These are phyloP conservation scores for Pygoscelis adeliae DNA, from an alignment of 2,113 vertebrate species.

Conservation along the genomic window DNA sequence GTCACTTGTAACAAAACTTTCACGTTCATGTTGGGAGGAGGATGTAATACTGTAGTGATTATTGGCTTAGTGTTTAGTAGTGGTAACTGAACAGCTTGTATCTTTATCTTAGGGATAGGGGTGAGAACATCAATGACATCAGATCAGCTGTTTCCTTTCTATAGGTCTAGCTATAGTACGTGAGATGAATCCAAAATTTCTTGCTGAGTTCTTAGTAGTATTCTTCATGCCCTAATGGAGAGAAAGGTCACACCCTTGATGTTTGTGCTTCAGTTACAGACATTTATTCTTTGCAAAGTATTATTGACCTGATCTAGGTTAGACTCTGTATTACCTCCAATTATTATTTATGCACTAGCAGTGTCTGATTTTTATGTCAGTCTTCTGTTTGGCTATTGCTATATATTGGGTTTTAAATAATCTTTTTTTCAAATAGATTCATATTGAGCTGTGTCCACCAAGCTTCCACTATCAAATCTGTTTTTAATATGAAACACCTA, in stretches of 20 bases:
- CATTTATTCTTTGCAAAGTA: not conserved
- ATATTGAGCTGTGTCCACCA: not conserved
- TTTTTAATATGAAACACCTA: constrained; percentile 17
- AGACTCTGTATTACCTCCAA: not conserved
- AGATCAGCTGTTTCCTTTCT: not conserved
- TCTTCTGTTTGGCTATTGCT: constrained; percentile 20
- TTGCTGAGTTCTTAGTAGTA: not conserved
- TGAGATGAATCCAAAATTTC: constrained; percentile 11
- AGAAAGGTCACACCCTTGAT: not conserved
- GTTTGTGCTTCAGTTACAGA: not conserved
- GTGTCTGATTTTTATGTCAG: constrained; percentile 9
- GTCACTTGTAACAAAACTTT: not conserved
- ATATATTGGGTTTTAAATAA: not conserved
- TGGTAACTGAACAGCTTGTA: not conserved
- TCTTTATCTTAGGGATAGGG: not conserved
- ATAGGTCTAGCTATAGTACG: not conserved
- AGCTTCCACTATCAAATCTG: not conserved
- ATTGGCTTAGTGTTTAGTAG: not conserved
- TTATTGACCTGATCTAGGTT: constrained; percentile 7
- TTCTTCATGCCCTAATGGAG: not conserved
- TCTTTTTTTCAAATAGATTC: not conserved
- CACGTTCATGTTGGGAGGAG: accelerated
- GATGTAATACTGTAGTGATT: not conserved
- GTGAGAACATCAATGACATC: not conserved
- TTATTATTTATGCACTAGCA: constrained; percentile 10